Percentiles rank a stretch among this genome's conserved stretches.
Conservation (phyloP, 2,113 vertebrate genomes). For the Pelecanoides urinatrix region DNA sequence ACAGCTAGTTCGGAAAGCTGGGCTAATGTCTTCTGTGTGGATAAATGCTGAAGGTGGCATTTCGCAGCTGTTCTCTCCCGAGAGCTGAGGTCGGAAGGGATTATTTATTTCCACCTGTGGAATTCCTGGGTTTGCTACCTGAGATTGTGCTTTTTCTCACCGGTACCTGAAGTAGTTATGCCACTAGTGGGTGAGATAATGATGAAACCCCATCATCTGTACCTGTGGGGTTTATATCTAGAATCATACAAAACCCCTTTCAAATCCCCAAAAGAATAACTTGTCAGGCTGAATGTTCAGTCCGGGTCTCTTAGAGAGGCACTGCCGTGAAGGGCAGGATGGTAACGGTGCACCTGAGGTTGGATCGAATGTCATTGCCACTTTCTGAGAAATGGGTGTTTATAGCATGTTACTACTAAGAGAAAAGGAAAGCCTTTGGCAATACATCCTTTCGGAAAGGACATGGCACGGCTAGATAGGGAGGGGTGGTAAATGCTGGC, state of each 20-base stretch:
- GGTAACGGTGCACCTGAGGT: not conserved
- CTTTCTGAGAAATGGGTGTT: not conserved
- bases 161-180: not conserved
- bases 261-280: not conserved
- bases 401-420: not conserved
- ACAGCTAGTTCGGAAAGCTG: not conserved
- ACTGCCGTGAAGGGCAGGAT: not conserved
- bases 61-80: conserved; percentile 27
- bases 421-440: not conserved
- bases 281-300: not conserved
- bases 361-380: not conserved
- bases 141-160: not conserved
- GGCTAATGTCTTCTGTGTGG: not conserved
- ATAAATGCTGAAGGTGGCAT: not conserved
- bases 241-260: not conserved
- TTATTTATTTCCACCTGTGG: conserved; percentile 14
- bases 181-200: not conserved
- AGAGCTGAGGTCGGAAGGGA: not conserved
- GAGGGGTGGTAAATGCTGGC: not conserved
- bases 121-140: not conserved
- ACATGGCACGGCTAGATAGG: accelerated
- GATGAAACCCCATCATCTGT: not conserved
- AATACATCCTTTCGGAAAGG: not conserved
- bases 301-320: not conserved
- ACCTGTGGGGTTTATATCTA: not conserved